Evolutionary conservation across 2,113 vertebrate genomes (phyloP), one percentile per base, ranked within the genome.

Genomic region (Caranx ignobilis): DNA sequence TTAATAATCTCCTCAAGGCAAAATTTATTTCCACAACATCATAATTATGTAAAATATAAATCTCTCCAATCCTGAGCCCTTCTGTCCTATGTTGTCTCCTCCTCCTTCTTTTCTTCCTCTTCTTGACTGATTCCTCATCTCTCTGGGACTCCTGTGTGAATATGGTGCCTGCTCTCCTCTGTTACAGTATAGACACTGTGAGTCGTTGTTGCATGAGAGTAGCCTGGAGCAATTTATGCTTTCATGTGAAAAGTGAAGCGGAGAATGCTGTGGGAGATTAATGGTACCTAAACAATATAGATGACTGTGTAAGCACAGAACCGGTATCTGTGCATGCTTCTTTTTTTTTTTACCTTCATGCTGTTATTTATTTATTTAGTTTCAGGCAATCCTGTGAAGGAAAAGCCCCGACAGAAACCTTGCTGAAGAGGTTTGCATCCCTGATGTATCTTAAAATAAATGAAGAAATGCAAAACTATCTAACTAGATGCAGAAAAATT

Each of bases 211-310:
- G 86, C 88, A 87, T 83, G 82, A 91, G 62, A 88, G 81, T 83
- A 79, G 88, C 93, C 93, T 34, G 11, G 4, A 83, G 94, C 91
- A 74, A 82, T 91, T 81, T 81, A 71, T 81, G 89, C 91, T 91
- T 91, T 92, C 89, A 91, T 89, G 88, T 90, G 86, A 79, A 89
- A 87, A 88, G 79, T 63, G 67, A 89, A 86, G 65, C 50, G 57
- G 68, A 84, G 69, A 82, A 86, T 61, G 70, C 55, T 73, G 82
- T 43, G 69, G 61, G 77, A 95, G 89, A 92, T 93, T 92, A 93
- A 94, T 94, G 92, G 88, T 84, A 90, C 93, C 77, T 86, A 90
- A 94, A 94, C 90, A 93, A 88, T 92, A 90, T 77, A 89, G 88
- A 93, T 89, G 77, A 87, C 68, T 72, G 62, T 80, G 73, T 70